These are phyloP conservation scores for Nysson spinosus DNA, from an alignment of 2,888 invertebrate species.

Conservation along the genomic window DNA sequence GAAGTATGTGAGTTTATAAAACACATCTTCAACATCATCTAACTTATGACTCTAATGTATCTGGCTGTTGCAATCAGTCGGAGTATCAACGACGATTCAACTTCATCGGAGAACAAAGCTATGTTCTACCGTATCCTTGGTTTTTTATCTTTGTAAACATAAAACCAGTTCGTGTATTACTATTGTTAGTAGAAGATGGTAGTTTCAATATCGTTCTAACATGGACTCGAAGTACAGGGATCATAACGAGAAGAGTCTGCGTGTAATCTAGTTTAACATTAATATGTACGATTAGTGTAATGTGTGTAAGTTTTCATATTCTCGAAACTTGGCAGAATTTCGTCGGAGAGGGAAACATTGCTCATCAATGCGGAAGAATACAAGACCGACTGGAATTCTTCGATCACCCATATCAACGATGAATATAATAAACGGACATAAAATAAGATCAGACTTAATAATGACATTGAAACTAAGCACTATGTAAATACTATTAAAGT, in stretches of 20 bases:
- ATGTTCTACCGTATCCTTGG: constrained; percentile 26
- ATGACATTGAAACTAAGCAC: too few species aligned
- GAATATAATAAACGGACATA: too few species aligned
- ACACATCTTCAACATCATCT: too few species aligned
- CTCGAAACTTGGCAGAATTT: constrained; percentile 59
- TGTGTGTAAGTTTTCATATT: constrained; percentile 32
- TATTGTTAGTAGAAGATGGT: too few species aligned
- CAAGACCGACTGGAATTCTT: constrained; percentile 53
- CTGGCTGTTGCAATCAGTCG: constrained; percentile 30
- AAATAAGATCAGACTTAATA: too few species aligned
- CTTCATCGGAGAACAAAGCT: background rate
- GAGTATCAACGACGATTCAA: constrained; percentile 49
- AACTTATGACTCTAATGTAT: background rate
- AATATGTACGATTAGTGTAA: constrained; percentile 23
- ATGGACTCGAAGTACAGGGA: constrained; percentile 46
- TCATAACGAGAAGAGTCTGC: constrained; percentile 63
- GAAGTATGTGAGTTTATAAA: too few species aligned
- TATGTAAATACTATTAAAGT: too few species aligned
- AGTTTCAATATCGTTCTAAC: constrained; percentile 39
- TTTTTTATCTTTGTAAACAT: background rate
- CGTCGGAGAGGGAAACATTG: constrained; percentile 69
- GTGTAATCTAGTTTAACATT: constrained; percentile 43
- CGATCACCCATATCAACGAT: too few species aligned
- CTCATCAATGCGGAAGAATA: constrained; percentile 66
- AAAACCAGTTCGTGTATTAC: constrained; percentile 23